These are phyloP conservation scores for Ennomos erosarius DNA, from an alignment of 2,888 invertebrate species.

Conservation along the genomic window DNA sequence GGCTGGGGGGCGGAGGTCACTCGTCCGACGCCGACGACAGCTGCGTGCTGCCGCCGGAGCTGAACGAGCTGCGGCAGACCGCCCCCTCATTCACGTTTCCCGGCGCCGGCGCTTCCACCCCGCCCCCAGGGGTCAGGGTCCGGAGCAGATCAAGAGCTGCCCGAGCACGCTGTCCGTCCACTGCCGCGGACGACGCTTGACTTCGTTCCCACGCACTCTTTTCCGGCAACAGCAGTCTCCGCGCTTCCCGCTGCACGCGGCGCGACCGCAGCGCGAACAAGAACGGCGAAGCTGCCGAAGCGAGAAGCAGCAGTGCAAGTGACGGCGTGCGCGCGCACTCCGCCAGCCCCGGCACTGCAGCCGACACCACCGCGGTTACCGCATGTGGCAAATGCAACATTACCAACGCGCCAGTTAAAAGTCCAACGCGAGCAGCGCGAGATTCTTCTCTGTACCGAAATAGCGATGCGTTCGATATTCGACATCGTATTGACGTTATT, in stretches of 20 bases:
- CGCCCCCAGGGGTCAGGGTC: conserved; percentile 76
- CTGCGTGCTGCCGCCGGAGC: conserved; percentile 87
- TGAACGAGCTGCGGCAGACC: conserved; percentile 86
- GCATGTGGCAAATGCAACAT: conserved; percentile 90
- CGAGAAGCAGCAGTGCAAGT: conserved; percentile 84
- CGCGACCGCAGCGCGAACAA: conserved; percentile 91
- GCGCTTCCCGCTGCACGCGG: conserved; percentile 84
- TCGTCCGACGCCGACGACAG: conserved; percentile 87
- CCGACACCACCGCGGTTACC: conserved; percentile 63
- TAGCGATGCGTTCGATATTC: conserved; percentile 93
- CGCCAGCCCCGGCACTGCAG: conserved; percentile 81
- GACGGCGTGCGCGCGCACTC: conserved; percentile 78
- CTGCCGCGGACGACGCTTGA: conserved; percentile 83
- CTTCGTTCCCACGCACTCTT: conserved; percentile 82
- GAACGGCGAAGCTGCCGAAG: conserved; percentile 89
- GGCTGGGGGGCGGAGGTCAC: conserved; percentile 68
- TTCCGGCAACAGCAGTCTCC: conserved; percentile 69
- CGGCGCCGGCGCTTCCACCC: conserved; percentile 62
- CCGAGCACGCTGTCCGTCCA: conserved; percentile 80
- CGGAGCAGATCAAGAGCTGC: conserved; percentile 74
- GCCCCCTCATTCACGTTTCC: conserved; percentile 80
- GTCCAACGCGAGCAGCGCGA: conserved; percentile 92
- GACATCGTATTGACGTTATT: conserved; percentile 90
- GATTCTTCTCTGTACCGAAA: conserved; percentile 95
- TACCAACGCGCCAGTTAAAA: conserved; percentile 88